These are phyloP conservation scores for Mormyrus proboscirostris DNA, from an alignment of 2,797 vertebrate genomes.

Conservation along the genomic window DNA sequence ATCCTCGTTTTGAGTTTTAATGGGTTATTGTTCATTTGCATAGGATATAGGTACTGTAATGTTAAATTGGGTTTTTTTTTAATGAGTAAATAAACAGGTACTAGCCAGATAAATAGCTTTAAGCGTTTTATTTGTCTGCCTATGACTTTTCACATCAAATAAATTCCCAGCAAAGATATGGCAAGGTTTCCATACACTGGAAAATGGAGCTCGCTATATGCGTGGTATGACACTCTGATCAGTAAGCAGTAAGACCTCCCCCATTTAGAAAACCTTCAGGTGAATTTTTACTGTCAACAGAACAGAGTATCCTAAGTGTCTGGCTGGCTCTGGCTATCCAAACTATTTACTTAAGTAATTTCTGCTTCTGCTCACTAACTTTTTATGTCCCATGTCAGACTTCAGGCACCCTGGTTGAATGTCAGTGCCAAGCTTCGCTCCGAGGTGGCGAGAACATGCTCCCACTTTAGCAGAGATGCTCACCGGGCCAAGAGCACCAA, in stretches of 20 bases:
- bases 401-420: not conserved
- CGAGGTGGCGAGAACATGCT: not conserved
- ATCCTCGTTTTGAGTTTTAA: not conserved
- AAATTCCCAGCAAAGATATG: not conserved
- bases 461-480: not conserved
- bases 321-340: not conserved
- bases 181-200: not conserved
- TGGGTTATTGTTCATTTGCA: not conserved
- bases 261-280: not conserved
- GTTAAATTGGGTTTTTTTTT: not conserved
- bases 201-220: not conserved
- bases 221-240: not conserved
- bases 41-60: not conserved
- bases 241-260: not conserved
- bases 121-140: not conserved
- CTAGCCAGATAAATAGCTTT: not conserved
- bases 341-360: conserved; percentile 7
- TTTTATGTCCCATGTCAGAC: not conserved
- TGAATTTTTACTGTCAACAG: conserved; percentile 1
- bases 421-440: not conserved
- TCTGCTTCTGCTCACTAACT: conserved; percentile 1
- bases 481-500: not conserved
- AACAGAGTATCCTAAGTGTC: conserved; percentile 9
- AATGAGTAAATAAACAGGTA: not conserved
- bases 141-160: not conserved